These are phyloP conservation scores for Myiopsitta monachus DNA, from an alignment of 2,113 vertebrate species.

Conservation along the genomic window DNA sequence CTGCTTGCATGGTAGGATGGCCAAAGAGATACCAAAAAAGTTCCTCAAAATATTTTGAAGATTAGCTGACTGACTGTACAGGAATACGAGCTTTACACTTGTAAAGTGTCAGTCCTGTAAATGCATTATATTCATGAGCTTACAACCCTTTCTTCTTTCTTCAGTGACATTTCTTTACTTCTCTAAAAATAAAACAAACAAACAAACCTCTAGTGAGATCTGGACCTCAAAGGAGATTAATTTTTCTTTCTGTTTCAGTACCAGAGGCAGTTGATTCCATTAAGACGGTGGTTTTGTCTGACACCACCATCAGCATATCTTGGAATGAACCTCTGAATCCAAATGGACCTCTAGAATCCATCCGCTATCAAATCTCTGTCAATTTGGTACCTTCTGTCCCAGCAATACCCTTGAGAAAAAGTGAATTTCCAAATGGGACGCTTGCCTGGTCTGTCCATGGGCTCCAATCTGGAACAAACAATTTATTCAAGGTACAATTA, in stretches of 20 bases:
- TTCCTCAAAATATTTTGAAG: background rate
- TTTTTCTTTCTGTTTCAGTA: constrained; percentile 67
- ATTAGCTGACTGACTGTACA: background rate
- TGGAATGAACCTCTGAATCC: constrained; percentile 71
- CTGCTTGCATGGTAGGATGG: background rate
- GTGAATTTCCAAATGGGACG: constrained; percentile 51
- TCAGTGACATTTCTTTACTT: background rate
- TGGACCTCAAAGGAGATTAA: background rate
- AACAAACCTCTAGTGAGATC: background rate
- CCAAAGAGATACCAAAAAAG: background rate
- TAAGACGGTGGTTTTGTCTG: constrained; percentile 58
- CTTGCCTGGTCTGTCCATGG: constrained; percentile 57
- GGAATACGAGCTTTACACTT: background rate
- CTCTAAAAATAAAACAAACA: background rate
- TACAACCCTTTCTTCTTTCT: background rate
- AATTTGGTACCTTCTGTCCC: constrained; percentile 52
- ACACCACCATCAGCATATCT: constrained; percentile 51
- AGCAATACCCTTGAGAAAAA: constrained; percentile 45
- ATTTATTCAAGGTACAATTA: constrained; percentile 67
- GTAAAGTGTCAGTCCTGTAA: background rate
- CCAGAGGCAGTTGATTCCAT: constrained; percentile 64
- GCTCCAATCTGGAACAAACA: constrained; percentile 44
- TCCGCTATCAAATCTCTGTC: constrained; percentile 71
- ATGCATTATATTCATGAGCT: background rate
- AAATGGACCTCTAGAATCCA: constrained; percentile 65